Percentiles rank a stretch among this genome's conserved stretches.
These are phyloP conservation scores for Zingel zingel DNA, from an alignment of 2,113 vertebrate genomes.

Conservation along the genomic window DNA sequence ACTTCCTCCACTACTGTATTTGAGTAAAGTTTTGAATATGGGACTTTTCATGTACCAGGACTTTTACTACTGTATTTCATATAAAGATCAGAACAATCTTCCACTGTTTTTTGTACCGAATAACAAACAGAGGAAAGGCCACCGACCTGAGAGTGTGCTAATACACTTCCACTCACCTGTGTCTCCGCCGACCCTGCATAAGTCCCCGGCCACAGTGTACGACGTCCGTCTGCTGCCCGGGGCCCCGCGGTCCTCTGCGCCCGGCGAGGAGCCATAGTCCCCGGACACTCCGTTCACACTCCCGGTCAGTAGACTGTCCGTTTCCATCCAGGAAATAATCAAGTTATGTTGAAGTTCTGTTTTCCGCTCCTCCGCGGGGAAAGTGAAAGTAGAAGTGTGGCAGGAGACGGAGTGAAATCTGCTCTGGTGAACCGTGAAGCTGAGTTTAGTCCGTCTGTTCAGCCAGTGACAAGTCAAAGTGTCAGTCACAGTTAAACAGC, in stretches of 20 bases:
- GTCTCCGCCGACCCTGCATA: conserved; percentile 15
- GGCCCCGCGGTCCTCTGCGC: background rate
- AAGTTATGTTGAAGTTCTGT: background rate
- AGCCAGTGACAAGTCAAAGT: background rate
- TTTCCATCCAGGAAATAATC: conserved; percentile 72
- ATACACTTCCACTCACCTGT: conserved; percentile 60
- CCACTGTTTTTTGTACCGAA: background rate
- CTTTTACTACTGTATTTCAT: too few relatives aligned
- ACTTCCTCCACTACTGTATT: too few relatives aligned
- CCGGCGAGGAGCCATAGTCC: conserved; percentile 63
- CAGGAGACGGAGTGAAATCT: background rate
- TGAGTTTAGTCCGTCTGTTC: background rate
- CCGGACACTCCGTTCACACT: conserved; percentile 14
- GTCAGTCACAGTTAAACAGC: background rate
- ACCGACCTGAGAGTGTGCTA: background rate
- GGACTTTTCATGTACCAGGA: too few relatives aligned
- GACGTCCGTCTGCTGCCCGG: conserved; percentile 42
- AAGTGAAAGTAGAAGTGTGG: background rate
- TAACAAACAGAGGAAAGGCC: background rate
- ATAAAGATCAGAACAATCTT: background rate
- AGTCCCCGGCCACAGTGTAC: conserved; percentile 12
- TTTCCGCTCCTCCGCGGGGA: background rate
- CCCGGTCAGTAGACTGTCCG: conserved; percentile 71
- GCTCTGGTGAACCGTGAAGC: too few relatives aligned
- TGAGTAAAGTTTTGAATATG: too few relatives aligned